Evolutionary conservation across 1,140 invertebrate genomes (phyloP), one percentile per base, ranked within the genome.

Genomic region (Mesaphorura yosii): DNA sequence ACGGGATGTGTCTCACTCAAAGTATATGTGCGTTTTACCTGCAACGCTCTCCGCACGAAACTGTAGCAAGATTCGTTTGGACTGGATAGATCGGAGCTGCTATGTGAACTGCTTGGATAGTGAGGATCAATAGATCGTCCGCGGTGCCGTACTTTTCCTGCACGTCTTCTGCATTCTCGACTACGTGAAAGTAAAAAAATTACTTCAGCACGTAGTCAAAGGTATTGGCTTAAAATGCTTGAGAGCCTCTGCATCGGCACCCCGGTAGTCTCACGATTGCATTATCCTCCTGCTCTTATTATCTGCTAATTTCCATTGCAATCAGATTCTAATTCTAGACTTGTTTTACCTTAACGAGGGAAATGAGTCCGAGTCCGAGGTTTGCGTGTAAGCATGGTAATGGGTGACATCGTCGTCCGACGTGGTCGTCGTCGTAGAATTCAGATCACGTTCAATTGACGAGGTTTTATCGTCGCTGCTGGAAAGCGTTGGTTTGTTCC

Each of bases 41-140:
- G 86, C 31, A 93, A 76, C 5, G 89, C 88, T 62, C 86, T 76
- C 41, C 88, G 75, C 3, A 93, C 87, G 66, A 92, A 93, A 65
- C 86, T 90, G 70, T 93, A 93, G 66, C 89, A 93, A 5, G 87
- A 89, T 72, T 92, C 89, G 63, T 88, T 90, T 3, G 88, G 88
- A 59, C 84, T 88, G 25, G 86, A 89, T 2, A 91, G 74, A 58
- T 86, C 87, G 23, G 84, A 87, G 45, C 82, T 85, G 57, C 83
- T 84, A 26, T 82, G 82, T 1, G 84, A 88, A 46, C 64, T 68
- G 47, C 65, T 67, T 68, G 73, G 64, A 67, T 76, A 60, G 67
- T 72, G 68, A 26, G 76, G 76, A 59, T 79, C 77, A 58, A 77
- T 75, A 59, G 75, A 76, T 67, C 76, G 73, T 51, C 73, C 74